phyloP scores from a whole-genome alignment of 2,888 invertebrate species.

The Uropetala carovei region DNA sequence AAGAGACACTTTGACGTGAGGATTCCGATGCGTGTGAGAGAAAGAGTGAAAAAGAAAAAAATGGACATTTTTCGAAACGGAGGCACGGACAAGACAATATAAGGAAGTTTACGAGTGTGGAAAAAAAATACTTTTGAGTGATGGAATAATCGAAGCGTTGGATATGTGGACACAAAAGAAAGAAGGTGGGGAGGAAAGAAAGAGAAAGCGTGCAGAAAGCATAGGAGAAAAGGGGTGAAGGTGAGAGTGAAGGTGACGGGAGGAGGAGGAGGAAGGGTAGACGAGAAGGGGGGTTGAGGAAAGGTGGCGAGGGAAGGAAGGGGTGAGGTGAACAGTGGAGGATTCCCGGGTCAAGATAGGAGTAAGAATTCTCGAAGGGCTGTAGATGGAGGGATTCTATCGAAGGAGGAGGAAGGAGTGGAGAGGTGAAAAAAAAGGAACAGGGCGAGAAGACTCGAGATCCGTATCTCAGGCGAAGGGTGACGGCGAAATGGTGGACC shows the following conservation, averaged over 20 bases:
- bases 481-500: conserved; percentile 32
- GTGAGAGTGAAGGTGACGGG: too few species aligned
- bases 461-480: neutral
- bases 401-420: neutral
- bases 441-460: neutral
- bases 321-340: too few species aligned
- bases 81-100: conserved; percentile 47
- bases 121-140: conserved; percentile 12
- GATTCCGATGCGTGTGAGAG: neutral
- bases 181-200: too few species aligned
- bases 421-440: neutral
- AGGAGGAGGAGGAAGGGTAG: too few species aligned
- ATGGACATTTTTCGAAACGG: neutral
- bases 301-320: too few species aligned
- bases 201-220: too few species aligned
- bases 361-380: neutral
- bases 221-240: too few species aligned
- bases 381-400: neutral
- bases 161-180: neutral
- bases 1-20: conserved; percentile 25
- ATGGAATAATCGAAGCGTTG: neutral
- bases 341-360: too few species aligned
- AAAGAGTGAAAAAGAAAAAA: neutral
- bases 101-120: neutral
- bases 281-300: too few species aligned